Evolutionary conservation across 64 coral and sea anemone species (phyloP).

Genomic region (Cladopsammia gracilis): DNA sequence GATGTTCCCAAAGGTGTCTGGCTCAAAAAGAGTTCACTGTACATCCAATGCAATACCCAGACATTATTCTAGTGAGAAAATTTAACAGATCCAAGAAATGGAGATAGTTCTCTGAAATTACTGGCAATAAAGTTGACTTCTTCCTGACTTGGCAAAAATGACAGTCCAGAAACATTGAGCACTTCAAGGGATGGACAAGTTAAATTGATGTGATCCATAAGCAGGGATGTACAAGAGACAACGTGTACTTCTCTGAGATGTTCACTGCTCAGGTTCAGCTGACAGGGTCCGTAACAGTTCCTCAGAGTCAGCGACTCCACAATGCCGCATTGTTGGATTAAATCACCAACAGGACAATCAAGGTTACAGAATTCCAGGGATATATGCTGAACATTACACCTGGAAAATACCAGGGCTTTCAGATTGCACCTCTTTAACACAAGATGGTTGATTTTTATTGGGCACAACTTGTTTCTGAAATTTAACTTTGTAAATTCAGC

Average conservation of each 20-base stretch:
- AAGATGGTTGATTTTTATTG: conserved; percentile 54
- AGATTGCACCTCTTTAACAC: conserved; percentile 78
- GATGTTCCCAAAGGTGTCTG: no score
- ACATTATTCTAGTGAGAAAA: conserved; percentile 33
- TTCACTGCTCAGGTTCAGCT: conserved; percentile 61
- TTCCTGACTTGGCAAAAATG: conserved; percentile 61
- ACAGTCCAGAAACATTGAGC: conserved; percentile 53
- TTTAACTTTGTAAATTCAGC: conserved; percentile 78
- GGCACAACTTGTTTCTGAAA: conserved; percentile 30
- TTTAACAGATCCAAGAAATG: conserved; percentile 61
- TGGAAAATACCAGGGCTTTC: conserved; percentile 44
- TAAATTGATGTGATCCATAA: conserved; percentile 83
- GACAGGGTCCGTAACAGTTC: conserved; percentile 90
- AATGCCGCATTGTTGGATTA: conserved; percentile 47
- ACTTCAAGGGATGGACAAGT: conserved; percentile 75
- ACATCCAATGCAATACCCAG: background rate
- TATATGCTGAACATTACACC: conserved; percentile 64
- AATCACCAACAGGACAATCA: conserved; percentile 50
- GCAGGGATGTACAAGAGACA: conserved; percentile 63
- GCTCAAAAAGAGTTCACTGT: no score
- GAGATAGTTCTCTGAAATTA: conserved; percentile 57
- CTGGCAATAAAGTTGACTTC: conserved; percentile 61
- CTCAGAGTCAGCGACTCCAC: conserved; percentile 63
- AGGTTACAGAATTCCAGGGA: conserved; percentile 84
- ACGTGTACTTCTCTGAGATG: conserved; percentile 66